Percentiles rank a stretch among this genome's conserved stretches.
Evolutionary conservation across 2,113 vertebrate genomes (phyloP).

Genomic region (Calypte anna): DNA sequence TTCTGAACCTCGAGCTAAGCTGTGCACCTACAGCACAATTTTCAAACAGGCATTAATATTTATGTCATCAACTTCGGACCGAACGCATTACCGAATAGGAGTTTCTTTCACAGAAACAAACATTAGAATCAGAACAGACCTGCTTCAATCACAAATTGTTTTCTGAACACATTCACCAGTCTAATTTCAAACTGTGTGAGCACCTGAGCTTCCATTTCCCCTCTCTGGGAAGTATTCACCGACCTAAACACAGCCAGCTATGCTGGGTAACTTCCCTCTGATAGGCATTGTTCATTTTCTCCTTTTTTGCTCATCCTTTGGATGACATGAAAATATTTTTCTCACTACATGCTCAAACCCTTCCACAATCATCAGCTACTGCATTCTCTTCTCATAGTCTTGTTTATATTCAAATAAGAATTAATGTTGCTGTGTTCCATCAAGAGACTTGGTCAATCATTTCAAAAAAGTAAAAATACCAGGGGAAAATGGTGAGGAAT

Average conservation of each 20-base stretch:
- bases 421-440: background rate
- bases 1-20: background rate
- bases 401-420: constrained; percentile 25
- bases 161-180: constrained; percentile 17
- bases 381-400: background rate
- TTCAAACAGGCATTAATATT: background rate
- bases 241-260: background rate
- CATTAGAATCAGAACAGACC: background rate
- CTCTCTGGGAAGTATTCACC: background rate
- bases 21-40: background rate
- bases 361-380: background rate
- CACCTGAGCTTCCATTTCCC: constrained; percentile 44
- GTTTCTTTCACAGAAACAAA: constrained; percentile 9
- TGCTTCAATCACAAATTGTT: background rate
- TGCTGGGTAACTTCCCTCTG: background rate
- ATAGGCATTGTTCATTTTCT: background rate
- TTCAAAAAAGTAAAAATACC: background rate
- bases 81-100: background rate
- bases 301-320: background rate
- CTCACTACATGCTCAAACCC: background rate
- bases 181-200: constrained; percentile 42
- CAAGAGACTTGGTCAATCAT: background rate
- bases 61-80: background rate
- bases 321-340: background rate
- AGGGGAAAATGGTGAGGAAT: background rate